Evolutionary conservation across 2,888 invertebrate species (phyloP).

Genomic region (Trichacis sp.): DNA sequence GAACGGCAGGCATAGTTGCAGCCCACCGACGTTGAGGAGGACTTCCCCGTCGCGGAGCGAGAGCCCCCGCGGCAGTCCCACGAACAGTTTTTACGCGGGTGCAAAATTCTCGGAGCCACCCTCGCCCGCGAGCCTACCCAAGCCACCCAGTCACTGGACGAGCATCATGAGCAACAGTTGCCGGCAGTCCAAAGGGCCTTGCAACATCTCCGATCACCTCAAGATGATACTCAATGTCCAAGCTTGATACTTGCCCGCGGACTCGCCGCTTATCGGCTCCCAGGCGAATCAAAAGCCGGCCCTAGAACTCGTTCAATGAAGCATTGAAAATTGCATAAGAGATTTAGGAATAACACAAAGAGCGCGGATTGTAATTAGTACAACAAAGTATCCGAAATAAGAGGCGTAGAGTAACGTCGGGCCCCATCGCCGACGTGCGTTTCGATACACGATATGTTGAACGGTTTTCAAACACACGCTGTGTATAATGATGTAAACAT

Average conservation of each 20-base stretch:
- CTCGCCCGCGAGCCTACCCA: conserved; percentile 81
- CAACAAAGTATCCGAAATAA: conserved; percentile 6
- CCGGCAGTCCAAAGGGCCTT: conserved; percentile 47
- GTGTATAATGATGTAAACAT: conserved; percentile 66
- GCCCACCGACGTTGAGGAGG: conserved; percentile 54
- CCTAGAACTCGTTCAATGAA: conserved; percentile 7
- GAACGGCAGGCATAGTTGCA: conserved; percentile 53
- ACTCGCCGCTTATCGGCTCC: conserved; percentile 33
- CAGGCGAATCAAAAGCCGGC: conserved; percentile 38
- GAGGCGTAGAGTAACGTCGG: conserved; percentile 6
- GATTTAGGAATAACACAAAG: background rate
- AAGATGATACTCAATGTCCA: conserved; percentile 64
- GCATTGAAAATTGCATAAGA: conserved; percentile 5
- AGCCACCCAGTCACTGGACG: conserved; percentile 86
- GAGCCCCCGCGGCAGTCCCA: conserved; percentile 64
- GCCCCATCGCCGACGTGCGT: conserved; percentile 41
- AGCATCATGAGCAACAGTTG: conserved; percentile 23
- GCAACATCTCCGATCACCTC: conserved; percentile 58
- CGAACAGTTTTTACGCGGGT: conserved; percentile 72
- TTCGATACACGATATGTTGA: conserved; percentile 55
- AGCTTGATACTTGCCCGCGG: conserved; percentile 59
- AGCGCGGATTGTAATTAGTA: no score
- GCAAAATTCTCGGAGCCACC: conserved; percentile 88
- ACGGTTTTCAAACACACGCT: conserved; percentile 57
- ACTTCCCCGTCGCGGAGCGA: conserved; percentile 53